Evolutionary conservation across 1,140 invertebrate genomes (phyloP), one percentile per base, ranked within the genome.

Genomic region (Trichoplusia ni): DNA sequence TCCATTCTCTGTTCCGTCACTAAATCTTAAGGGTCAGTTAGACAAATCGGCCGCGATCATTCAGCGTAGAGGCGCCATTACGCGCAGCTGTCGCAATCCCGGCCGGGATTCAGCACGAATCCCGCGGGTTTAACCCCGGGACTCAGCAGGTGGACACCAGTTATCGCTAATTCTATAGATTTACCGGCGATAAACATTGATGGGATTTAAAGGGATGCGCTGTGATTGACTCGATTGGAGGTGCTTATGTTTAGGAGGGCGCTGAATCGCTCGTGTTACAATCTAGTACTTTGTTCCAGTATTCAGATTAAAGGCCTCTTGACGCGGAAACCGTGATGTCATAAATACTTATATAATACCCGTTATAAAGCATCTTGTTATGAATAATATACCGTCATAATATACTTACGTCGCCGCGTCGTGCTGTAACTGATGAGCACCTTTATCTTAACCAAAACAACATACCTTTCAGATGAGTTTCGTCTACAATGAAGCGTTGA

Each of bases 1-100:
- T 27, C n/a, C 21, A 23, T 14, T 21, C n/a, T 58, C 54, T 58
- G 19, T n/a, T 18, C 14, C 1, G 2, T 0, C 3, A 2, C 4
- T 19, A 11, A 9, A 69, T 58, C 54, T 42, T 44, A 42, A 44
- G 38, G 54, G 37, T 58, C 54, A 73, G 65, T 67, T 11, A 70
- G 67, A 81, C 78, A 79, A 82, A 82, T 81, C 59, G 59, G 44
- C 18, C 33, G 49, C 69, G 62, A 82, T 79, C 69, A 66, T 42
- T 73, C 63, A 71, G 53, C 38, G 47, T n/a, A n/a, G n/a, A n/a
- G 64, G 59, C 47, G n/a, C 71, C 69, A 47, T 80, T 69, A 69
- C 49, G 53, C 67, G 44, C 77, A 81, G 75, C 77, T 77, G 81
- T 70, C 69, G 62, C 58, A 42, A 25, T 56, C 60, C 21, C 47